Evolutionary conservation across 1,140 invertebrate species (phyloP), one percentile per base, ranked within the genome.

Genomic region (Aethina tumida): DNA sequence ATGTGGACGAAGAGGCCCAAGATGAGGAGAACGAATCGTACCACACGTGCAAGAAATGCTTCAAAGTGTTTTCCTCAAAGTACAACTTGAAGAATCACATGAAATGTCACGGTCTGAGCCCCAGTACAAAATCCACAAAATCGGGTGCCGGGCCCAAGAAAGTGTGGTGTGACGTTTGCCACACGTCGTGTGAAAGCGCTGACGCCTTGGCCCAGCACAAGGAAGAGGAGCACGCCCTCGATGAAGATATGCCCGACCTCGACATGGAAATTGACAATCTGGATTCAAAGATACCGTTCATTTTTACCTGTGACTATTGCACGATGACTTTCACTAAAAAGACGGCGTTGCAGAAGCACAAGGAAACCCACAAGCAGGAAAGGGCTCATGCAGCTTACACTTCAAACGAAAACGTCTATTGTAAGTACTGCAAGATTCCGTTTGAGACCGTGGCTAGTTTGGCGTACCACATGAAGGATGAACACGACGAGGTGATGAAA

Each of bases 21-120:
- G 48, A 50, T 7, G 50, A 49, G 12, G 41, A 49, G 5, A 24
- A 16, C 2, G 56, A 58, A 31, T 52, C 49, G 5, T 59, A 59
- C 34, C 45, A 52, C 29, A 59, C 55, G 1, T 59, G 57, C 39
- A 59, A 59, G 34, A 32, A 36, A 15, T 59, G 57, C 32, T 59
- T 59, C 37, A 59, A 59, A 38, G 57, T 59, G 2, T 59, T 59
- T 25, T 50, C 47, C 3, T 48, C 29, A 8, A 52, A 51, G 18
- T 50, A 49, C 29, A 56, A 55, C 22, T 39, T 59, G 16, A 54
- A 51, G 24, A 52, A 47, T 15, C 57, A 59, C 24, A 50, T 58
- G 48, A 57, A 58, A 39, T 47, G 33, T 17, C 57, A 59, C 17
- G 53, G 53, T 5, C 47, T 54, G 10, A 45, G 43, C 16, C 21